phyloP scores from a whole-genome alignment of 2,888 invertebrate genomes.

The Apamea epomidion region DNA sequence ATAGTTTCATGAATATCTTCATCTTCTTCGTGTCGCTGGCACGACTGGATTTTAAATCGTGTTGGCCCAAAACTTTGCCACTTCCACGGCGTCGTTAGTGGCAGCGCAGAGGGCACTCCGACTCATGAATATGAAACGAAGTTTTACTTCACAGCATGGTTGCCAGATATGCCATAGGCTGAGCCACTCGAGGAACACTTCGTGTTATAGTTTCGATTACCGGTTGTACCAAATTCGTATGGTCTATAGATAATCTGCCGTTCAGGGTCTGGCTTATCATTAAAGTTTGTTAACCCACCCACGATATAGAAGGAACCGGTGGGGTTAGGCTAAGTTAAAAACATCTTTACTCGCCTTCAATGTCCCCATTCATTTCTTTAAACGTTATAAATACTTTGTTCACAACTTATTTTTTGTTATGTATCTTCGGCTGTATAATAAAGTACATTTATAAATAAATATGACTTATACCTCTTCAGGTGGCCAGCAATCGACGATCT shows the following conservation, averaged over 20 bases:
- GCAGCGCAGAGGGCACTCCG: no score
- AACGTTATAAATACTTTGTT: not conserved
- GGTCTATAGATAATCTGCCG: not conserved
- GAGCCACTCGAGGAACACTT: not conserved
- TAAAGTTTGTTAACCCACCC: not conserved
- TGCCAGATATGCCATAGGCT: not conserved
- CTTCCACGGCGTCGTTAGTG: no score
- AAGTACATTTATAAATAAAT: no score
- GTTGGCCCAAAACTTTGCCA: no score
- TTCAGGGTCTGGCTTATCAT: not conserved
- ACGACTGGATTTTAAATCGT: no score
- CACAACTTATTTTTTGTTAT: not conserved
- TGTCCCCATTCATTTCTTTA: not conserved
- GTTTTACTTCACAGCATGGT: not conserved
- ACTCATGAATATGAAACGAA: not conserved
- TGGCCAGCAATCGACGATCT: constrained; percentile 95
- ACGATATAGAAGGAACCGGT: not conserved
- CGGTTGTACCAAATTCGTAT: not conserved
- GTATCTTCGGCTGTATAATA: no score
- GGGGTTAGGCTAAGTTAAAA: not conserved
- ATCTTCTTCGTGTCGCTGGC: no score
- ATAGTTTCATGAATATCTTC: no score
- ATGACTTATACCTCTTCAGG: constrained; percentile 88
- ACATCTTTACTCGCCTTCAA: not conserved
- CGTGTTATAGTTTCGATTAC: not conserved